Conservation (phyloP, 2,797 vertebrate genomes). For the Sebastes wilsoni region DNA sequence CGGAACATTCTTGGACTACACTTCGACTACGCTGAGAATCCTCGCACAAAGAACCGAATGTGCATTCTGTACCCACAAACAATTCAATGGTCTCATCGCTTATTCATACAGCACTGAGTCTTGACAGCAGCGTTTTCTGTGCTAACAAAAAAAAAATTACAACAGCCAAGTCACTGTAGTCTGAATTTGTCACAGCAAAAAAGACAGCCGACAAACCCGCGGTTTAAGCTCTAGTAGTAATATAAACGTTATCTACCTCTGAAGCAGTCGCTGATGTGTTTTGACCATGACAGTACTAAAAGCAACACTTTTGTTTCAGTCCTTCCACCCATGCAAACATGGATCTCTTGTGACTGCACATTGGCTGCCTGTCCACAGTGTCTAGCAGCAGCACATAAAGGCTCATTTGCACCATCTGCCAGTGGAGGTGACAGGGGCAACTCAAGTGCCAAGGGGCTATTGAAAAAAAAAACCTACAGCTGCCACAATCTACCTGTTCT, state of each 20-base stretch:
- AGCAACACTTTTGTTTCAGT: constrained; percentile 31
- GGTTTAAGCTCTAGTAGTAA: constrained; percentile 14
- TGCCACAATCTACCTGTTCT: constrained; percentile 36
- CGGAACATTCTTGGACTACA: constrained; percentile 38
- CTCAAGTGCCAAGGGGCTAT: constrained; percentile 35
- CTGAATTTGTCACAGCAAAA: constrained; percentile 35
- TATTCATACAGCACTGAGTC: constrained; percentile 49
- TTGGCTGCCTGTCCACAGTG: constrained; percentile 25
- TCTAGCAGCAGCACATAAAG: constrained; percentile 43
- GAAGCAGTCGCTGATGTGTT: constrained; percentile 38
- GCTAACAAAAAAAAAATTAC: constrained; percentile 4
- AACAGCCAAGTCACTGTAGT: constrained; percentile 22
- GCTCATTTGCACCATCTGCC: constrained; percentile 71
- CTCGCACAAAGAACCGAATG: constrained; percentile 12
- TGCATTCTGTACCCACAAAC: constrained; percentile 42
- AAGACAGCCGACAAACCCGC: constrained; percentile 18
- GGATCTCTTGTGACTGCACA: constrained; percentile 23
- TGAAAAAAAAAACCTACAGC: constrained; percentile 19
- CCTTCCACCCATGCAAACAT: constrained; percentile 11
- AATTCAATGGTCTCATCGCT: constrained; percentile 56
- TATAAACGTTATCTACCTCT: constrained; percentile 2
- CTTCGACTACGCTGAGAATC: not conserved
- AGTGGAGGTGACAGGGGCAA: constrained; percentile 49
- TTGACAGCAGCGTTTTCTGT: constrained; percentile 38
- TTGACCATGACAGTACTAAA: constrained; percentile 30